Conservation (phyloP, 2,888 invertebrate species). For the Anoplius nigerrimus region DNA sequence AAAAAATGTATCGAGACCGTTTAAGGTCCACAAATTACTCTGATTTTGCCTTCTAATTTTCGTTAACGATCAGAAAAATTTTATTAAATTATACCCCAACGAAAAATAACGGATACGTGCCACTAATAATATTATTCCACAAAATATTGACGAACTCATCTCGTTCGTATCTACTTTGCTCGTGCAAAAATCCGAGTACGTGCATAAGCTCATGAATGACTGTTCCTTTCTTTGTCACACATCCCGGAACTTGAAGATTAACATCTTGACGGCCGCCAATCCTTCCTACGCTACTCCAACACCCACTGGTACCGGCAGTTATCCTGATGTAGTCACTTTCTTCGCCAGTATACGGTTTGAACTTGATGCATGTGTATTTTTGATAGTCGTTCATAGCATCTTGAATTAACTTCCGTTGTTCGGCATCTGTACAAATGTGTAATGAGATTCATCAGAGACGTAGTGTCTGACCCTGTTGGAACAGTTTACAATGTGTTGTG, state of each 20-base stretch:
- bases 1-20: too few relatives aligned
- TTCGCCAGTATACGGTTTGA: conserved; percentile 79
- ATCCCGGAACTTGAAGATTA: conserved; percentile 86
- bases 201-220: conserved; percentile 88
- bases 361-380: conserved; percentile 84
- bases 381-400: conserved; percentile 86
- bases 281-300: conserved; percentile 88
- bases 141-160: conserved; percentile 82
- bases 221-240: conserved; percentile 84
- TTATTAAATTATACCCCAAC: too few relatives aligned
- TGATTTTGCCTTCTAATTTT: too few relatives aligned
- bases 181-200: conserved; percentile 87
- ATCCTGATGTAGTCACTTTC: conserved; percentile 84
- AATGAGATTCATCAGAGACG: too few relatives aligned
- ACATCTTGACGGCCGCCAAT: conserved; percentile 82
- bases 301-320: conserved; percentile 83
- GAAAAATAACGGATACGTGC: conserved; percentile 66
- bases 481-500: too few relatives aligned
- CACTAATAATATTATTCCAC: conserved; percentile 82
- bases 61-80: too few relatives aligned
- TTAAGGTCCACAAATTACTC: too few relatives aligned
- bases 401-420: conserved; percentile 80
- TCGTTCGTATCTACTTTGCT: conserved; percentile 87
- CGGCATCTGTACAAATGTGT: conserved; percentile 17
- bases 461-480: too few relatives aligned